Evolutionary conservation across 2,888 invertebrate genomes (phyloP).

Genomic region (Oscheius sp.): DNA sequence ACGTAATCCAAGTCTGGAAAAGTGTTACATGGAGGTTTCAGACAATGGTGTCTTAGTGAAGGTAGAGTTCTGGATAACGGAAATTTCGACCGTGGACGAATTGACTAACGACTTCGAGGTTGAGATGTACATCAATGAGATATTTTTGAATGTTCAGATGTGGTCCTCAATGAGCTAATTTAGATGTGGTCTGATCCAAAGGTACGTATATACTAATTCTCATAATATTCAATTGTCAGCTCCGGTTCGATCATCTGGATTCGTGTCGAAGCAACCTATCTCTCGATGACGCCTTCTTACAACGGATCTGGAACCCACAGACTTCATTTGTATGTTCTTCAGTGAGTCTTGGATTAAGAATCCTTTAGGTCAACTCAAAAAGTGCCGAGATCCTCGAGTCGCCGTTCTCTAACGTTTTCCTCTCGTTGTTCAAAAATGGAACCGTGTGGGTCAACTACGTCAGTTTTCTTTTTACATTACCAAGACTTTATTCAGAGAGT

Average conservation of each 20-base stretch:
- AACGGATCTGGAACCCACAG: constrained; percentile 60
- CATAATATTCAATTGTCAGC: not conserved
- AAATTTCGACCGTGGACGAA: constrained; percentile 60
- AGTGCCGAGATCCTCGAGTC: constrained; percentile 61
- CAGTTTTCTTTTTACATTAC: constrained; percentile 5
- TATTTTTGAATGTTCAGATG: not conserved
- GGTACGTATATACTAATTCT: too few species aligned
- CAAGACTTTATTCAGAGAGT: constrained; percentile 45
- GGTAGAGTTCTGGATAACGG: constrained; percentile 63
- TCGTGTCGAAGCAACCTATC: constrained; percentile 60
- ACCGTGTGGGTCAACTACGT: constrained; percentile 67
- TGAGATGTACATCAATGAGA: constrained; percentile 64
- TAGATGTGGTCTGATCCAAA: constrained; percentile 56
- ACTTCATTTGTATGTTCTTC: constrained; percentile 12
- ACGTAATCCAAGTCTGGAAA: constrained; percentile 12
- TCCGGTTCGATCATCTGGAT: constrained; percentile 56
- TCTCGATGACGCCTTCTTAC: constrained; percentile 52
- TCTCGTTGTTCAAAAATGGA: constrained; percentile 63
- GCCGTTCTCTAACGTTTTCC: constrained; percentile 61
- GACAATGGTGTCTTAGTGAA: constrained; percentile 50
- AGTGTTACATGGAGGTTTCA: not conserved
- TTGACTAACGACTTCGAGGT: constrained; percentile 64
- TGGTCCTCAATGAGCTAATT: too few species aligned
- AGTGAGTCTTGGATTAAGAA: not conserved
- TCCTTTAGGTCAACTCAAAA: constrained; percentile 61